A percentile compares a stretch with the other conserved stretches of the same genome.
Conservation (phyloP, 2,797 vertebrate species). For the Distichodus sexfasciatus region DNA sequence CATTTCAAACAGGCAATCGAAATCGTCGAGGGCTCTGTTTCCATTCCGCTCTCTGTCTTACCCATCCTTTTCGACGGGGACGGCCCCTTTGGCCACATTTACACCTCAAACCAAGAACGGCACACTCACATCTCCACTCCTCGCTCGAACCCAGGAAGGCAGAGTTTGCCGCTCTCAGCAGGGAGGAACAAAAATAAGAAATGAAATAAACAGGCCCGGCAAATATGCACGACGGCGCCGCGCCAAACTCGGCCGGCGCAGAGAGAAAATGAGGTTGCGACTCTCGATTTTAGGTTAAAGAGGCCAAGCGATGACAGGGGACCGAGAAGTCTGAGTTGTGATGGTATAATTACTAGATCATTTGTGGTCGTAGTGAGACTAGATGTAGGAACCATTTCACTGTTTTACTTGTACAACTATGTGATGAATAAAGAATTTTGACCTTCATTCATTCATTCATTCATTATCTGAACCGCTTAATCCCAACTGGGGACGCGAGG, state of each 20-base stretch:
- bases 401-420: too few relatives aligned
- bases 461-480: too few relatives aligned
- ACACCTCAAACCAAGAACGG: conserved; percentile 56
- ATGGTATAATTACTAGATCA: not conserved
- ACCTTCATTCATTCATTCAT: too few relatives aligned
- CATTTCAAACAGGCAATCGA: conserved; percentile 36
- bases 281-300: conserved; percentile 30
- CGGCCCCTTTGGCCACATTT: conserved; percentile 49
- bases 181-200: too few relatives aligned
- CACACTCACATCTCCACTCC: conserved; percentile 60
- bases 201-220: conserved; percentile 33
- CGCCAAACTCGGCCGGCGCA: conserved; percentile 26
- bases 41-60: conserved; percentile 55
- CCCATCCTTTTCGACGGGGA: conserved; percentile 56
- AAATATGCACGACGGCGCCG: conserved; percentile 36
- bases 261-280: conserved; percentile 35
- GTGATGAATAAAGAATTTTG: too few relatives aligned
- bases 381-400: too few relatives aligned
- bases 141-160: conserved; percentile 38
- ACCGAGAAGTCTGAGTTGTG: conserved; percentile 15
- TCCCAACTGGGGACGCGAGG: too few relatives aligned
- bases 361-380: too few relatives aligned
- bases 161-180: conserved; percentile 37
- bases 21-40: conserved; percentile 50
- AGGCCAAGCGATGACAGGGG: conserved; percentile 20